Conservation (phyloP, 2,888 invertebrate species). For the Phengaris arion region DNA sequence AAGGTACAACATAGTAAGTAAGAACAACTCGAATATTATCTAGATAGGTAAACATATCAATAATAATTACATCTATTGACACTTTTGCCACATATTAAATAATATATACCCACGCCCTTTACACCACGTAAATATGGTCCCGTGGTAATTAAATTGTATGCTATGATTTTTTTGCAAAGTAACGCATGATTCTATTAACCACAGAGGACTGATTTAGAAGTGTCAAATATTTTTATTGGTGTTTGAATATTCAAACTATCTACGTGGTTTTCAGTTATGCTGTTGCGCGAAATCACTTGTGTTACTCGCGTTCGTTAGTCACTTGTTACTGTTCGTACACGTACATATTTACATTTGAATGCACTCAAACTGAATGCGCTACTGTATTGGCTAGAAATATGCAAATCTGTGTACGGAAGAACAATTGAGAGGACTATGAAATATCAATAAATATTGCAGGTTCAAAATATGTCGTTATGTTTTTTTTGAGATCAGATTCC, state of each 20-base stretch:
- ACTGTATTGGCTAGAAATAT: constrained; percentile 51
- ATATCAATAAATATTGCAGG: background rate
- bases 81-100: no score
- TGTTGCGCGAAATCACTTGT: constrained; percentile 55
- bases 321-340: constrained; percentile 60
- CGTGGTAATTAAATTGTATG: no score
- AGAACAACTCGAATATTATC: no score
- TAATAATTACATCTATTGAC: no score
- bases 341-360: constrained; percentile 64
- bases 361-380: constrained; percentile 45
- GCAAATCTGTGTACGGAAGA: constrained; percentile 40
- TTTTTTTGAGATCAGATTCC: background rate
- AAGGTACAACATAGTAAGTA: no score
- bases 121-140: no score
- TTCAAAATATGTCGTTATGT: background rate
- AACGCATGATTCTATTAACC: no score
- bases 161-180: no score
- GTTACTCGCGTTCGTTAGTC: constrained; percentile 66
- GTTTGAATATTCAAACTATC: constrained; percentile 29
- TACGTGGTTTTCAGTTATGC: constrained; percentile 36
- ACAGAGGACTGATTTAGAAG: background rate
- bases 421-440: constrained; percentile 35
- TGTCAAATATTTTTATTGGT: constrained; percentile 15
- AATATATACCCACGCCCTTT: no score
- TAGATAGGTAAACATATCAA: no score